phyloP scores from a whole-genome alignment of 2,888 invertebrate genomes.

The Gymnosoma rotundatum region DNA sequence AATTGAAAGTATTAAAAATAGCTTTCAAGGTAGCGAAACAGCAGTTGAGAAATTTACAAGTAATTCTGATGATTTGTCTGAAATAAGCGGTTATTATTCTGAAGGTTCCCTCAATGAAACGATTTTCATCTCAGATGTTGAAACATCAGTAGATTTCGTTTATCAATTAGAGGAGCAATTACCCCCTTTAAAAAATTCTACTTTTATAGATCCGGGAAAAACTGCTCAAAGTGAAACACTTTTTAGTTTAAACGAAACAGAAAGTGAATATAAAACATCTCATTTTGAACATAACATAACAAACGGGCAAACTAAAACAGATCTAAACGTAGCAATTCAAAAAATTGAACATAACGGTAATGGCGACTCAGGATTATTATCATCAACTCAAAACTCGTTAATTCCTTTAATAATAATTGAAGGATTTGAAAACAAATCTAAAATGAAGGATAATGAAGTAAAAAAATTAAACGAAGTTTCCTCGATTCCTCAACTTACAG shows the following conservation, averaged over 20 bases:
- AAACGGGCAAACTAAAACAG: background rate
- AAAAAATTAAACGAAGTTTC: background rate
- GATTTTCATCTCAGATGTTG: background rate
- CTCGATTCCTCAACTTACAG: background rate
- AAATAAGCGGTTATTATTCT: constrained; percentile 15
- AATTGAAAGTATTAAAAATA: no score
- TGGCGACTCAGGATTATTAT: background rate
- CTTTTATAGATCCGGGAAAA: constrained; percentile 1
- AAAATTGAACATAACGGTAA: background rate
- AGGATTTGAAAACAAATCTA: background rate
- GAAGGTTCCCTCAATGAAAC: background rate
- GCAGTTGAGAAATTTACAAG: background rate
- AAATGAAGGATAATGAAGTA: background rate
- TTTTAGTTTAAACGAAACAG: background rate
- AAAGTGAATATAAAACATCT: background rate
- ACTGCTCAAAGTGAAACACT: constrained; percentile 2
- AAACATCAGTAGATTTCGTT: background rate
- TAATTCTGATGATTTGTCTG: background rate
- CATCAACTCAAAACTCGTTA: background rate
- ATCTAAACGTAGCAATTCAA: background rate
- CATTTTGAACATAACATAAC: background rate
- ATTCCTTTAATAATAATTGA: constrained; percentile 7
- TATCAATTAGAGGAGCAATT: no score
- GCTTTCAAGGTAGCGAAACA: background rate
- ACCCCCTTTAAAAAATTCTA: constrained; percentile 25